Percentiles rank a stretch among this genome's conserved stretches.
Evolutionary conservation across 2,113 vertebrate genomes (phyloP).

Genomic region (Maccullochella peelii): DNA sequence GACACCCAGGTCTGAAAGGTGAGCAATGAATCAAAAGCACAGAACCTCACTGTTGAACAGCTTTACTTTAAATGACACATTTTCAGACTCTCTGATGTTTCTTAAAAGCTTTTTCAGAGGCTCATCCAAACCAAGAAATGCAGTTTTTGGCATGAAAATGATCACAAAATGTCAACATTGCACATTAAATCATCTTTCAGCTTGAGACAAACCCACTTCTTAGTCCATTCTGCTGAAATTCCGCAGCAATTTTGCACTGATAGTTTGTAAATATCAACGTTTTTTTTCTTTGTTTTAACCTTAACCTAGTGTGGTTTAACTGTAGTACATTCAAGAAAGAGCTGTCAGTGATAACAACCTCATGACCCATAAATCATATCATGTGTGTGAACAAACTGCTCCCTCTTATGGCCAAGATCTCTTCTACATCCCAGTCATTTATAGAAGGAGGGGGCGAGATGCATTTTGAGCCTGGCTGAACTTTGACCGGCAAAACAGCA

Average conservation of each 20-base stretch:
- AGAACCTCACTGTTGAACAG: no score
- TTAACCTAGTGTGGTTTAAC: neutral
- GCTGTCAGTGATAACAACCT: conserved; percentile 7
- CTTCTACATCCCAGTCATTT: neutral
- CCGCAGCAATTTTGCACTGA: neutral
- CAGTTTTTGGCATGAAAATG: no score
- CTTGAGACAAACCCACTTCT: no score
- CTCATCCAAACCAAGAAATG: no score
- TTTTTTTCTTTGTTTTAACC: no score
- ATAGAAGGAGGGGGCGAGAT: neutral
- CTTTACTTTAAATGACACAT: no score
- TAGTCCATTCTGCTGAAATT: neutral
- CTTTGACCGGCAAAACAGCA: neutral
- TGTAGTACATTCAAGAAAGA: conserved; percentile 16
- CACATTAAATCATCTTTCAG: no score
- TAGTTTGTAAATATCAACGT: neutral
- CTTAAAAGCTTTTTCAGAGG: no score
- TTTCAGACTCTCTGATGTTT: no score
- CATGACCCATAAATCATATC: neutral
- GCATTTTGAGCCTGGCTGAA: neutral
- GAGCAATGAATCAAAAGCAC: no score
- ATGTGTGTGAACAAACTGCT: neutral
- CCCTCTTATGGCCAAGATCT: neutral
- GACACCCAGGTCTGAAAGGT: no score
- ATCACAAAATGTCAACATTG: no score